Base-by-base conservation (phyloP, 2,113 vertebrate species). In the Chrysemys picta region DNA sequence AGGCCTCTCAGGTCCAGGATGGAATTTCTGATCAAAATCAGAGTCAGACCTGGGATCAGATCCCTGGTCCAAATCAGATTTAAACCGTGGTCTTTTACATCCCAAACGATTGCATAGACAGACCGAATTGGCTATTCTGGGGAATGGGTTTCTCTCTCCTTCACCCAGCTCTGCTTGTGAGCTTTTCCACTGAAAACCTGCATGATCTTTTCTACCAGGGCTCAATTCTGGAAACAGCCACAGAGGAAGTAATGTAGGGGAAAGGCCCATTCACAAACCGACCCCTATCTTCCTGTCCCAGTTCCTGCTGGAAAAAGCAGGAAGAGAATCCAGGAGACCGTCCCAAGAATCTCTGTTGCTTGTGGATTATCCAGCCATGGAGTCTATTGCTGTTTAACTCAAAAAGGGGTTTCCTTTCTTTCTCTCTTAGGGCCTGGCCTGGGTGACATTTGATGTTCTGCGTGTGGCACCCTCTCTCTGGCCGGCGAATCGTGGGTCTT, bases 401-500 rank as follows among this genome's bases (percentile, higher is more conserved):
- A 78, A 7, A 47, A 45, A 78, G 22, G 42, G 42, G 10, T 95
- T 91, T 86, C 76, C 54, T 80, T 52, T 96, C 82, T 95, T 78
- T 92, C 52, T 35, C 50, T 86, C 7, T 57, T 50, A 97, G 91
- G 62, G 4, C 91, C 13, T 35, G 78, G 8, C 0, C 0, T 14
- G 52, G 72, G 1, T 45, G 89, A 31, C 45, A 35, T 47, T 2
- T 3, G 78, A 69, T 50, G 81, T 14, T 93, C 78, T 25, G 22
- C 13, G 50, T 9, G 0, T 82, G n/a, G n/a, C 8, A 38, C n/a
- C n/a, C 22, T 72, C 65, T 57, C 81, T 75, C 54, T 29, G 24
- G 2, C n/a, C 45, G 35, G 21, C 0, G 0, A 53, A 25, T 8
- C 1, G 0, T 1, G 1, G 38, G 5, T 69, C 57, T 82, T 59